Conservation (phyloP, 2,888 invertebrate genomes). For the Crepidodera aurea region DNA sequence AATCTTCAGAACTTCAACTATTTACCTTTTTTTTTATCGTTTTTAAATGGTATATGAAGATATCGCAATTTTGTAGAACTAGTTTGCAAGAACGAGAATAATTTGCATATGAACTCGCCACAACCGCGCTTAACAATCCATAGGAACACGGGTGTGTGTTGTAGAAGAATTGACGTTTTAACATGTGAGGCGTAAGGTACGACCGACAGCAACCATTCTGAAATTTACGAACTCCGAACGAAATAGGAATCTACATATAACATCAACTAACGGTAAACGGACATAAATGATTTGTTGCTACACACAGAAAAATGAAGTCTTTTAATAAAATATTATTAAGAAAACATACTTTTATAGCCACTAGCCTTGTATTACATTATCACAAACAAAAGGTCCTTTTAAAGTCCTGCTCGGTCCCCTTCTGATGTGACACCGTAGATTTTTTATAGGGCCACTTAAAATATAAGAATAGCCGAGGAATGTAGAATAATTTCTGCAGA, state of each 20-base stretch:
- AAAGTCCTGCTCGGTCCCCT: no score
- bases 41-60: slow-evolving; percentile 12
- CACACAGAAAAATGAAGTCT: no score
- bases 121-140: slow-evolving; percentile 16
- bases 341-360: no score
- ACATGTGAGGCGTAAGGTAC: slow-evolving; percentile 11
- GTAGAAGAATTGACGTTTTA: slow-evolving; percentile 23
- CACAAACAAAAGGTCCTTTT: no score
- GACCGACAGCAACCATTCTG: slow-evolving; percentile 3
- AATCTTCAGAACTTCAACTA: background rate
- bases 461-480: no score
- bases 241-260: slow-evolving; percentile 4
- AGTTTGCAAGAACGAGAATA: slow-evolving; percentile 25
- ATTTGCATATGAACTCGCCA: slow-evolving; percentile 27
- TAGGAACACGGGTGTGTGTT: slow-evolving; percentile 19
- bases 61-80: slow-evolving; percentile 28
- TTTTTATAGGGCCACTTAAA: no score
- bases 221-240: slow-evolving; percentile 14
- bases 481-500: no score
- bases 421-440: no score
- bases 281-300: background rate
- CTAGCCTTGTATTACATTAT: no score
- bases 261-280: slow-evolving; percentile 1
- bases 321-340: no score
- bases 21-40: background rate